Percentiles rank a stretch among this genome's conserved stretches.
Conservation (phyloP, 2,797 vertebrate genomes). For the Phataginus tetradactyla region DNA sequence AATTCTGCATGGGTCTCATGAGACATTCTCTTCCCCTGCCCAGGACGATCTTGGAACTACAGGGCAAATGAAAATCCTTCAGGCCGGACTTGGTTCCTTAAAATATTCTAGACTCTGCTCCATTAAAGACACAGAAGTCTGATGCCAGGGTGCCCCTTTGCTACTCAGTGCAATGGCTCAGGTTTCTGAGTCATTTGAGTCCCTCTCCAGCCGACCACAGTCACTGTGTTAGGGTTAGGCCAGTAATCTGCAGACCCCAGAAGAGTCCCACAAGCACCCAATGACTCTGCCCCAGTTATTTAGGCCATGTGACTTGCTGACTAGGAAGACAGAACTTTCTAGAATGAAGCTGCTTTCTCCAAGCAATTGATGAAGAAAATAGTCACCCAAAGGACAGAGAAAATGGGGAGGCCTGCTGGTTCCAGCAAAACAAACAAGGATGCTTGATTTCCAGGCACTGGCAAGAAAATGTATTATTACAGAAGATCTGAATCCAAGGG, state of each 20-base stretch:
- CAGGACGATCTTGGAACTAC: not conserved
- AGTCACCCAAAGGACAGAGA: not conserved
- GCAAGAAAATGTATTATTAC: not conserved
- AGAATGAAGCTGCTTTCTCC: constrained; percentile 5
- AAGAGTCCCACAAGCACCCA: not conserved
- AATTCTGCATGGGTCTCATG: not conserved
- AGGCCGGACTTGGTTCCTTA: not conserved
- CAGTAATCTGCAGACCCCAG: not conserved
- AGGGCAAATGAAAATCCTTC: not conserved
- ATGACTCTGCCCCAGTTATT: not conserved
- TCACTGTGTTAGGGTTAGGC: not conserved
- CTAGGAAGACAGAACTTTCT: not conserved
- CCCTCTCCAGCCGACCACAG: not conserved
- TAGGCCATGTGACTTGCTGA: not conserved
- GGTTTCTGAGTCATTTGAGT: not conserved
- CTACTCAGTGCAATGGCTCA: not conserved
- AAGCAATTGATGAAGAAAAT: not conserved
- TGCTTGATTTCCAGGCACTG: not conserved
- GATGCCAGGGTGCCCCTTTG: not conserved
- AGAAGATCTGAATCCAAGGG: not conserved
- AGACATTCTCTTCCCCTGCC: not conserved
- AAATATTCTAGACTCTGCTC: not conserved
- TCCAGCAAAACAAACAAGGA: constrained; percentile 6
- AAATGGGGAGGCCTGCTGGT: not conserved
- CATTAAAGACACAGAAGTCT: not conserved